Conservation (phyloP, 2,113 vertebrate genomes). For the Mionectes macconnelli region DNA sequence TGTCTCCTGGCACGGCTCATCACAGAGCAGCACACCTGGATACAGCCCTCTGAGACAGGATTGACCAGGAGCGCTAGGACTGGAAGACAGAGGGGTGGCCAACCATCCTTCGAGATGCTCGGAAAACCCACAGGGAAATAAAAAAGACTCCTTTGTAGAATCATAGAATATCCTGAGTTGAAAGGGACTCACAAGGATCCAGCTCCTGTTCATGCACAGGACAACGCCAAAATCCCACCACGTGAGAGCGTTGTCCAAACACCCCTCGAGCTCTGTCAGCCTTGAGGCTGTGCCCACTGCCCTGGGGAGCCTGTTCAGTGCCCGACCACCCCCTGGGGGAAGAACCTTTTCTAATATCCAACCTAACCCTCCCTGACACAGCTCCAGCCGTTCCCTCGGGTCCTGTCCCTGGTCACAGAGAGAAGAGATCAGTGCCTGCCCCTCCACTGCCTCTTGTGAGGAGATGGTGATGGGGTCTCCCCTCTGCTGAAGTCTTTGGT, state of each 20-base stretch:
- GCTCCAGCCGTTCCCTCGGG: not conserved
- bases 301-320: not conserved
- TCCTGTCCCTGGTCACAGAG: not conserved
- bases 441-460: not conserved
- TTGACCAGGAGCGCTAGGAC: accelerated
- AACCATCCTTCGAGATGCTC: not conserved
- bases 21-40: not conserved
- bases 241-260: not conserved
- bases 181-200: not conserved
- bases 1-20: not conserved
- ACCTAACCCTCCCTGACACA: not conserved
- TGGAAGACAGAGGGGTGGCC: not conserved
- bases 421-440: not conserved
- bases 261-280: not conserved
- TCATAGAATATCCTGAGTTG: not conserved
- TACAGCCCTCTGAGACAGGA: not conserved
- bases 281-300: not conserved
- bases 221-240: not conserved
- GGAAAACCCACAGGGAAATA: not conserved
- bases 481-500: not conserved
- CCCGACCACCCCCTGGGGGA: accelerated
- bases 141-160: not conserved
- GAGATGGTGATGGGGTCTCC: not conserved
- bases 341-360: not conserved
- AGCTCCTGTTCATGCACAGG: not conserved